phyloP scores from a whole-genome alignment of 2,888 invertebrate species.

The Campaea margaritaria region DNA sequence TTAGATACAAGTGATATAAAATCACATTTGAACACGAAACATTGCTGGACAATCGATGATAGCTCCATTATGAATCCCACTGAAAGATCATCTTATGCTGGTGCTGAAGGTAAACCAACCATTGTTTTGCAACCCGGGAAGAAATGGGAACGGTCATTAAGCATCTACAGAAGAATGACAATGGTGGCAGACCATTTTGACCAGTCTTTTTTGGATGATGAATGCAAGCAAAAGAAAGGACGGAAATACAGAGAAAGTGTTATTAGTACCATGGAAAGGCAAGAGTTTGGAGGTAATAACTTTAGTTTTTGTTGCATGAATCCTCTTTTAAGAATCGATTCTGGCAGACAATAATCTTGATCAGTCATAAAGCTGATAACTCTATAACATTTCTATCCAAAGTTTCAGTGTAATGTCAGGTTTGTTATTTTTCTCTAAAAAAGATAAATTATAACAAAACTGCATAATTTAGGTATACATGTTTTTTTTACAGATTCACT shows the following conservation, averaged over 20 bases:
- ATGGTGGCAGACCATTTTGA: constrained; percentile 70
- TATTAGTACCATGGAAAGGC: constrained; percentile 80
- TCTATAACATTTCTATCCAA: constrained; percentile 75
- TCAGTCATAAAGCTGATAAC: constrained; percentile 43
- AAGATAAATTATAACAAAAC: background rate
- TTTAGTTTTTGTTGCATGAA: constrained; percentile 8
- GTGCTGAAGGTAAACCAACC: constrained; percentile 53
- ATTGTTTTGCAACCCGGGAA: constrained; percentile 87
- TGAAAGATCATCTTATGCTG: constrained; percentile 36
- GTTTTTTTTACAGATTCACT: constrained; percentile 68
- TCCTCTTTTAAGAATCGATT: constrained; percentile 21
- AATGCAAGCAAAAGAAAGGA: constrained; percentile 73
- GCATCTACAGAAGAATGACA: constrained; percentile 83
- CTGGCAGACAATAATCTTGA: constrained; percentile 38
- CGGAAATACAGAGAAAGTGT: constrained; percentile 85
- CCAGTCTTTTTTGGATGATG: constrained; percentile 71
- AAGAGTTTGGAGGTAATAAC: constrained; percentile 68
- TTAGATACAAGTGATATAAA: constrained; percentile 1
- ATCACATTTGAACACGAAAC: constrained; percentile 41
- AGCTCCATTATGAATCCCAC: constrained; percentile 3
- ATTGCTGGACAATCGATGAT: constrained; percentile 43
- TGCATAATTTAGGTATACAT: constrained; percentile 1
- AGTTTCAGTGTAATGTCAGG: constrained; percentile 85
- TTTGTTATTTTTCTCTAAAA: constrained; percentile 54
- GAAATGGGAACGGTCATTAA: constrained; percentile 88